Base-by-base conservation (phyloP, 2,797 vertebrate genomes). In the Pseudochirops corinnae region DNA sequence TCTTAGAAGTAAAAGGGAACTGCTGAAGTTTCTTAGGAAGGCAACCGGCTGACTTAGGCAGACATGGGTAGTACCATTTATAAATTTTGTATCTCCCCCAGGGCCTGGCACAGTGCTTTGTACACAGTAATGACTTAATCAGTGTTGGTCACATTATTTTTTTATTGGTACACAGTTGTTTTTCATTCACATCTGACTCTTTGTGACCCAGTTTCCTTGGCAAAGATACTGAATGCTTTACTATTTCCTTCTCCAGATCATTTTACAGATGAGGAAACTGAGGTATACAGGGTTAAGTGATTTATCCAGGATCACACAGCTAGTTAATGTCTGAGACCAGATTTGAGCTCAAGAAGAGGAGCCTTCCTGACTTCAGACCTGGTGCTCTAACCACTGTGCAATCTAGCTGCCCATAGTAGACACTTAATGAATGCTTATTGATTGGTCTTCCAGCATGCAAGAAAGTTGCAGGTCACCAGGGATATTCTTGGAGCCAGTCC, bases 81-180 rank as follows among this genome's bases (percentile, higher is more conserved):
- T 46, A 87, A 26, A 24, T 87, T 33, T 62, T 74, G 16, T 39
- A 46, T 82, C 0, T 46, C 74, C 21, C 74, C 24, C 21, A 24
- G 74, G 39, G 39, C 39, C n/a, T 87, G 33, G 67, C 18, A 39
- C 18, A 39, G 62, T 74, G 5, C 55, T 55, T 0, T 11, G 2
- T 2, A 11, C 0, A 67, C 82, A 0, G 2, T 0, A 0, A n/a
- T 5, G 5, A 13, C 33, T 26, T 11, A 21, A 55, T 56, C 4
- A 13, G 16, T 46, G 7, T 7, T 82, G 67, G 16, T 39, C 6
- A 39, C 39, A 4, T 82, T 74, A 74, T 74, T 39, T n/a, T 67
- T 82, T 46, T 9, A 87, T 87, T 87, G 39, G 39, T 26, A 11
- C n/a, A 74, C 39, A 67, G 62, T n/a, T n/a, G 18, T 74, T 74